phyloP scores from a whole-genome alignment of 2,888 invertebrate genomes.

The Hirtodrosophila cameraria region DNA sequence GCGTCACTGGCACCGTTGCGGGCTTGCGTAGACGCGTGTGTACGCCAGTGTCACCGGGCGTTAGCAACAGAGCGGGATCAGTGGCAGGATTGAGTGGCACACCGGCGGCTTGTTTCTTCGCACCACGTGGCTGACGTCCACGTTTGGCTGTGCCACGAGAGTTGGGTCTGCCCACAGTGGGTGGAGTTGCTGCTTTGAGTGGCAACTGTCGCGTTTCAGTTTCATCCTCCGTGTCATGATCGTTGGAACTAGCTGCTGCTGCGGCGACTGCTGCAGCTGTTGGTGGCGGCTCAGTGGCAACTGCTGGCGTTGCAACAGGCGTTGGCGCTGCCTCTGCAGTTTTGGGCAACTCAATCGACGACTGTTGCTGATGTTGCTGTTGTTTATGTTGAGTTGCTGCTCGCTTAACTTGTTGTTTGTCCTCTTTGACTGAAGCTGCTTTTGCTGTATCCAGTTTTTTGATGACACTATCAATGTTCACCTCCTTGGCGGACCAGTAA shows the following conservation, averaged over 20 bases:
- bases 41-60: conserved; percentile 84
- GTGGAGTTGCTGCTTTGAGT: conserved; percentile 28
- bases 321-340: neutral
- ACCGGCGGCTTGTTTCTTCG: conserved; percentile 69
- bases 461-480: conserved; percentile 92
- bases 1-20: conserved; percentile 69
- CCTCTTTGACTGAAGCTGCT: conserved; percentile 39
- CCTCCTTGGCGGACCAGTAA: conserved; percentile 91
- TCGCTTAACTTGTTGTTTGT: conserved; percentile 33
- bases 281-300: conserved; percentile 11
- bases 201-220: conserved; percentile 73
- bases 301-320: conserved; percentile 1
- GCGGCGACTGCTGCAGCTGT: conserved; percentile 18
- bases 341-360: conserved; percentile 23
- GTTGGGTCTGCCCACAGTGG: conserved; percentile 66
- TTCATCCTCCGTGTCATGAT: conserved; percentile 83
- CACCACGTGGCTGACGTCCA: conserved; percentile 82
- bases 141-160: conserved; percentile 74
- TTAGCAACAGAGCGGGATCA: conserved; percentile 29
- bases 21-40: conserved; percentile 86
- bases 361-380: conserved; percentile 5
- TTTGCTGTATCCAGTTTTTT: conserved; percentile 88
- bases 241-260: conserved; percentile 57
- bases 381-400: conserved; percentile 16
- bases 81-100: conserved; percentile 35